A percentile compares a stretch with the other conserved stretches of the same genome.
phyloP scores from a whole-genome alignment of 2,888 invertebrate species.

The Epirrhoe tristata region DNA sequence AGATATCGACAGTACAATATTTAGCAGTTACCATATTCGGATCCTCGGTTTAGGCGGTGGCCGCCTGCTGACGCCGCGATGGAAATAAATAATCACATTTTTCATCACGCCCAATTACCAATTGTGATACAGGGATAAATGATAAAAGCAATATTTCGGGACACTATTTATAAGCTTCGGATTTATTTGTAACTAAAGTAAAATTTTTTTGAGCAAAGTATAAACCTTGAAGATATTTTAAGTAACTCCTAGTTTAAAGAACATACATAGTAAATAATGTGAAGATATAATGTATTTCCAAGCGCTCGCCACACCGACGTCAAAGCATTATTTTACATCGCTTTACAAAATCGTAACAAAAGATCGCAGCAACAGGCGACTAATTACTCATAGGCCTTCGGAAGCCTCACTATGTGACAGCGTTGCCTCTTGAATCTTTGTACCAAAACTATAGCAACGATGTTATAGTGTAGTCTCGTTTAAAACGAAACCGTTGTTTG shows the following conservation, averaged over 20 bases:
- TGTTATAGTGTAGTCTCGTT: not conserved
- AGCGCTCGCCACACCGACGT: conserved; percentile 7
- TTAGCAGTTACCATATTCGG: conserved; percentile 93
- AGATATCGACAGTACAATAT: conserved; percentile 68
- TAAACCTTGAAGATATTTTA: not conserved
- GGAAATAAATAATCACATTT: conserved; percentile 74
- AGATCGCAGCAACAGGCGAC: conserved; percentile 20
- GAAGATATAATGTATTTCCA: not conserved
- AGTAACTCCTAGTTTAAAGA: not conserved
- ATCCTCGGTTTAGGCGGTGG: conserved; percentile 96
- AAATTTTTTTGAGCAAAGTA: no score
- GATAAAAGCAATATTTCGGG: conserved; percentile 2
- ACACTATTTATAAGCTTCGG: conserved; percentile 2
- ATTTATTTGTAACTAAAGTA: not conserved
- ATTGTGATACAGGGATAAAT: conserved; percentile 36
- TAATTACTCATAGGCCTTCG: conserved; percentile 10
- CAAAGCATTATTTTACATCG: conserved; percentile 15
- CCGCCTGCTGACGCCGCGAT: conserved; percentile 88
- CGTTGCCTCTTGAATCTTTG: conserved; percentile 4
- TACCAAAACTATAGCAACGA: conserved; percentile 7
- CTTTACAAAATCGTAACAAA: conserved; percentile 13
- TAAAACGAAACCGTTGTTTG: not conserved
- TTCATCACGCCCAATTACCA: conserved; percentile 55
- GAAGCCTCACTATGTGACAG: conserved; percentile 16
- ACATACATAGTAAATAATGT: not conserved